A percentile compares a stretch with the other conserved stretches of the same genome.
Conservation (phyloP, 2,113 vertebrate species). For the Seriola quinqueradiata region DNA sequence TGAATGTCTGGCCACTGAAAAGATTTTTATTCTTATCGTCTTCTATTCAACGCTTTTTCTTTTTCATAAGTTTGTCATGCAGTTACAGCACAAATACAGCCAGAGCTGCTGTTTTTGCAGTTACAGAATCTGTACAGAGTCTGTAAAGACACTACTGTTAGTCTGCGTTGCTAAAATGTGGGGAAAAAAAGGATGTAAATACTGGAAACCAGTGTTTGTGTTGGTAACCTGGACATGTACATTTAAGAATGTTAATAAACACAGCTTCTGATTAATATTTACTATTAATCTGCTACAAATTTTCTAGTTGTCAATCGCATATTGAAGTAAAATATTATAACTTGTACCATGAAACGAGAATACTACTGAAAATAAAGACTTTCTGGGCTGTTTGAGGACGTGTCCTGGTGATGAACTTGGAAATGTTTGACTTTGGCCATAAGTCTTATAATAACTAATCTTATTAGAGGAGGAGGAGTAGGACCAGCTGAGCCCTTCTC, state of each 20-base stretch:
- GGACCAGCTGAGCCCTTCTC: no score
- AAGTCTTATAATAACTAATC: background rate
- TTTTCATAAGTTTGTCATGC: background rate
- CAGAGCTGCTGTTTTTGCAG: background rate
- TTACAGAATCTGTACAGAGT: background rate
- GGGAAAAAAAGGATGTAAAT: background rate
- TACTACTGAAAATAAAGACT: no score
- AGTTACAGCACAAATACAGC: background rate
- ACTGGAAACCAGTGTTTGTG: background rate
- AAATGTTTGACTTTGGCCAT: background rate
- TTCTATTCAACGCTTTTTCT: constrained; percentile 6
- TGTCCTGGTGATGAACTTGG: no score
- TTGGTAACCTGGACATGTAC: background rate
- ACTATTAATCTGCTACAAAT: background rate
- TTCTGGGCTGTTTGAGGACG: no score
- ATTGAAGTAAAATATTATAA: no score
- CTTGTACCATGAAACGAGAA: no score
- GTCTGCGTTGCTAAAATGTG: background rate
- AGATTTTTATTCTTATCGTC: constrained; percentile 1
- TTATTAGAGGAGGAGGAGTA: no score
- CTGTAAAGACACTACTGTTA: background rate
- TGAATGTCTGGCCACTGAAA: constrained; percentile 31
- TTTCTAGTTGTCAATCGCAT: no score
- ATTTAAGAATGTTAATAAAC: background rate
- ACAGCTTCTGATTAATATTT: background rate